Conservation (phyloP, 2,797 vertebrate species). For the Pipistrellus pipistrellus region DNA sequence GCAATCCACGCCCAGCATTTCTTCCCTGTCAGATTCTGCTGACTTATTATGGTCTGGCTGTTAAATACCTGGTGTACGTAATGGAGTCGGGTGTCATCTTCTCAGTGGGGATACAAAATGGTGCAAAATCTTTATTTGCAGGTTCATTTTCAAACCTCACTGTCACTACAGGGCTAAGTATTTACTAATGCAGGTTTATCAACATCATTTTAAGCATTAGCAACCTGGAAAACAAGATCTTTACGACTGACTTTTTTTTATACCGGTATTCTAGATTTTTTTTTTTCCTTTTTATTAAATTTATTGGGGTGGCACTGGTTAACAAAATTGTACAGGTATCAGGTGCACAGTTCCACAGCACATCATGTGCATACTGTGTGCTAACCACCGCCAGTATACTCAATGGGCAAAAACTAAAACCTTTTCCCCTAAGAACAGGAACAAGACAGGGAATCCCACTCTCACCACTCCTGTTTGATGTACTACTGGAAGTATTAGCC, state of each 20-base stretch:
- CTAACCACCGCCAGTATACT: not conserved
- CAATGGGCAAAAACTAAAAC: too few relatives aligned
- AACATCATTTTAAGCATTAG: not conserved
- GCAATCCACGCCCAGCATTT: not conserved
- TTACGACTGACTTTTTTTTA: not conserved
- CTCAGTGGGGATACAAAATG: not conserved
- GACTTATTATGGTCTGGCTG: not conserved
- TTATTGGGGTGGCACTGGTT: not conserved
- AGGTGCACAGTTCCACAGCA: not conserved
- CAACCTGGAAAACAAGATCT: not conserved
- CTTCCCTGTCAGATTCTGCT: not conserved
- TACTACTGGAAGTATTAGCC: too few relatives aligned
- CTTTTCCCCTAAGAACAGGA: too few relatives aligned
- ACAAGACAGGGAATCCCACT: too few relatives aligned
- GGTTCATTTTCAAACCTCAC: not conserved
- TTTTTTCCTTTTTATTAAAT: not conserved
- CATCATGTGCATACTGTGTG: not conserved
- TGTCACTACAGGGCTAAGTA: not conserved
- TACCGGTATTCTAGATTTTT: not conserved
- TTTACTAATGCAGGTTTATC: not conserved
- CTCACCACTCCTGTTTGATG: too few relatives aligned
- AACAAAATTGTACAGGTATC: not conserved
- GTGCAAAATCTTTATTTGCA: not conserved
- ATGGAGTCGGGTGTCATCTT: not conserved
- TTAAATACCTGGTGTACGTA: not conserved